Conservation (phyloP, 2,797 vertebrate genomes). For the Acridotheres tristis region DNA sequence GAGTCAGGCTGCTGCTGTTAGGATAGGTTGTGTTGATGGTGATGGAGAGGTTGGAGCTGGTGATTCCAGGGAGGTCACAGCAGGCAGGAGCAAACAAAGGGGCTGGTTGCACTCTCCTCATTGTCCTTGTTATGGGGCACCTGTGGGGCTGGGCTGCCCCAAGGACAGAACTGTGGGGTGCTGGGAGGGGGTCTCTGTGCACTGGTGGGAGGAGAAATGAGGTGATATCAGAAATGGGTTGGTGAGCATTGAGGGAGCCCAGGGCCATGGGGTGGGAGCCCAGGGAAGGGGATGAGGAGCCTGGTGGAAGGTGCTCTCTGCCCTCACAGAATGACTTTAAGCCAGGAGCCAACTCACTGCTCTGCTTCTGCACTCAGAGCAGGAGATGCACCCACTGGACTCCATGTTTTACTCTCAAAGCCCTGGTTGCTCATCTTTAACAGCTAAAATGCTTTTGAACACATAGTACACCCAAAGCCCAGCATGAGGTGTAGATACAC, state of each 20-base stretch:
- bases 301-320: background rate
- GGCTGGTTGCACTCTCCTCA: fast-evolving
- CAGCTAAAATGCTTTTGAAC: background rate
- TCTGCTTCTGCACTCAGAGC: background rate
- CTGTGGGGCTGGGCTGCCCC: background rate
- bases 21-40: background rate
- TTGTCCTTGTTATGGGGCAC: fast-evolving
- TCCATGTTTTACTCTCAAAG: background rate
- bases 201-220: background rate
- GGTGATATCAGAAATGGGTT: background rate
- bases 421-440: background rate
- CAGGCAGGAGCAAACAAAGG: background rate
- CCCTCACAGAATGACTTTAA: background rate
- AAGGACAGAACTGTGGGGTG: background rate
- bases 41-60: background rate
- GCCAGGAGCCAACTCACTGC: background rate
- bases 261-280: fast-evolving
- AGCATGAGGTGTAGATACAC: background rate
- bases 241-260: fast-evolving
- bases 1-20: background rate
- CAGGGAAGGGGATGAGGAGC: background rate
- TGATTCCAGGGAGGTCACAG: background rate
- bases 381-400: background rate
- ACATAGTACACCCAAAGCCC: background rate
- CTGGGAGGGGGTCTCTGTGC: background rate